Base-by-base conservation (phyloP, 1,140 invertebrate species). In the Drosophila mayri region DNA sequence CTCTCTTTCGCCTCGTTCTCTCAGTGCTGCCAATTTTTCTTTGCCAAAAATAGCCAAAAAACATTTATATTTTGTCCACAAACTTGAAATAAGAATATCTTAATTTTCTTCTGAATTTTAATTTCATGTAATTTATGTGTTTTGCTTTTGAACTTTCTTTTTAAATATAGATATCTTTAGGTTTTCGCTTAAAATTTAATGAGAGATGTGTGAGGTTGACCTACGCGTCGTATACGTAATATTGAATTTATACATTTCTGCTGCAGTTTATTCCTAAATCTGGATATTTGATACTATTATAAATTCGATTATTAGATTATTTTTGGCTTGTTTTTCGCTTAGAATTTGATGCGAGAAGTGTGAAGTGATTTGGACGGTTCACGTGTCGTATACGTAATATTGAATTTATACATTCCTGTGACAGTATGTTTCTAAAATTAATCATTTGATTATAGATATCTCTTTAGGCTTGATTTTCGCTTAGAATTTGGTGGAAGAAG, bases 1-100 rank as follows among this genome's bases (percentile, higher is more conserved):
- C 44, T 47, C 44, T 65, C 40, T 62, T 37, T 63, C 10, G 40
- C 38, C 57, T 38, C 20, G 11, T 57, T 52, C 28, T 28, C 50
- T 5, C 38, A 61, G 55, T 43, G 62, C 55, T 61, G 55, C 5
- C 52, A 60, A 28, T 7, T 32, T 22, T 18, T 4, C 1, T 20
- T 32, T 14, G 35, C 25, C 20, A 35, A 43, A 64, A 41, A 37
- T 40, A 25, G 32, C 37, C n/a, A 63, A 22, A 2, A 20, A 32
- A n/a, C 0, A n/a, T 11, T 22, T 20, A 16, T 9, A 37, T 20
- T 37, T 37, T 37, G 50, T 20, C 2, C 2, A 35, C 0, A 35
- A n/a, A 49, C 25, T 11, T 2, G 1, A 49, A n/a, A 16, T 10
- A 12, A 18, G 8, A n/a, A 46, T n/a, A n/a, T n/a, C n/a, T n/a